phyloP scores from a whole-genome alignment of 2,888 invertebrate species.

The Cantharis nigra region DNA sequence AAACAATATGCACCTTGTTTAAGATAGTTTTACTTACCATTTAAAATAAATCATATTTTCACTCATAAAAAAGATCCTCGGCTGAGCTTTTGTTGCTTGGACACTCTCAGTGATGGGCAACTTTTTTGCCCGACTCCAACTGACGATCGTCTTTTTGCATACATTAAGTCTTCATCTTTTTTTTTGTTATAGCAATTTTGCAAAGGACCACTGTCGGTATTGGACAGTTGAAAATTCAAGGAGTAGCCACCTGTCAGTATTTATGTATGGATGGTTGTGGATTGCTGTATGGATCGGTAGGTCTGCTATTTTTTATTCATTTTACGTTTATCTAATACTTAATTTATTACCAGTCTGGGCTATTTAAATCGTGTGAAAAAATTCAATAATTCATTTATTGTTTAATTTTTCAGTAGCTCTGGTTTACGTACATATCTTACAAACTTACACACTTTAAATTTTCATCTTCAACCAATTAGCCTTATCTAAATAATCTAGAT shows the following conservation, averaged over 20 bases:
- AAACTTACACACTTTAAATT: neutral
- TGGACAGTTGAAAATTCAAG: constrained; percentile 86
- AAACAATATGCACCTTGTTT: constrained; percentile 26
- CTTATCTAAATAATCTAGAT: neutral
- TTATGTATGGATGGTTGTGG: constrained; percentile 90
- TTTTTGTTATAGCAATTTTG: constrained; percentile 68
- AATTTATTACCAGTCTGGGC: neutral
- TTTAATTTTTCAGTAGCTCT: neutral
- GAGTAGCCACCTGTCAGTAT: constrained; percentile 84
- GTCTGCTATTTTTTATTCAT: constrained; percentile 51
- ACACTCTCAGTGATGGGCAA: neutral
- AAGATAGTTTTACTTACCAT: neutral
- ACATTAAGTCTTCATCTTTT: neutral
- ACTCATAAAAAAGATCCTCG: neutral
- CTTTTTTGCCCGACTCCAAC: neutral
- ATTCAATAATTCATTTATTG: neutral
- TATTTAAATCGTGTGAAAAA: neutral
- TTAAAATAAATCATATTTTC: neutral
- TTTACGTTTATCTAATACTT: neutral
- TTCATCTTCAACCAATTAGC: too few relatives aligned
- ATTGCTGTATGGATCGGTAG: constrained; percentile 85
- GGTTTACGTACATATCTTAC: neutral
- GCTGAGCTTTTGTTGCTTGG: neutral
- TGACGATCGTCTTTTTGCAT: neutral
- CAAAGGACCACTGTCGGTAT: constrained; percentile 72